Base-by-base conservation (phyloP, 2,888 invertebrate genomes). In the Athalia rosae region DNA sequence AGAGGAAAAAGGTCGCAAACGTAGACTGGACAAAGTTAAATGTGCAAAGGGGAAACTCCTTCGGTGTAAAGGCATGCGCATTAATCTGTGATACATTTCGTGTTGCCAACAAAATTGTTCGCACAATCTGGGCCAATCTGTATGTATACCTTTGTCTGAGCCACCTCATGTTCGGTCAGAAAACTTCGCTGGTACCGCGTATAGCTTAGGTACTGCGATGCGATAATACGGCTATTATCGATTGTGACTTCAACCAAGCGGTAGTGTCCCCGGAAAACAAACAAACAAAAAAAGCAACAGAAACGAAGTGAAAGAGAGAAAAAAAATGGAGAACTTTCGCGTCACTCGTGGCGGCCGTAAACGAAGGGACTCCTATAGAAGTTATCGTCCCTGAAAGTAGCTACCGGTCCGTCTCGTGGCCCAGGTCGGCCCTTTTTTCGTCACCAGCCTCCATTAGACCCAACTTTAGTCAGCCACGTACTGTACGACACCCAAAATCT, bases 371-470 rank as follows among this genome's bases (percentile, higher is more conserved):
- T 53, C 50, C 28, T n/a, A n/a, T 11, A n/a, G 71, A 45, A 58
- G 56, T 71, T 71, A 71, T 71, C 50, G 28, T 8, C 43, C 58
- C 58, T 58, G 8, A 8, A 71, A 71, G 58, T 58, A 71, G 13
- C 71, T 58, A 58, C 58, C 28, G 28, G 28, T 2, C 45, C 45
- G 41, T 71, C 58, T 45, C n/a, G 13, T 13, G 45, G 71, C 58
- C 45, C 58, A 58, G 71, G 58, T 28, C 71, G 13, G 71, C 71
- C 71, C 45, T 58, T 71, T 71, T 58, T 71, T 71, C 58, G 71
- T 71, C 71, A 58, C 71, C 58, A 45, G 45, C n/a, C 58, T 56
- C 71, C 71, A 58, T 71, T 71, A 71, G 58, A 58, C 71, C 58
- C 71, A 71, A 71, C 56, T 71, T 56, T 48, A 67, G 67, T 67